phyloP scores from a whole-genome alignment of 2,888 invertebrate genomes.

The Apamea crenata region DNA sequence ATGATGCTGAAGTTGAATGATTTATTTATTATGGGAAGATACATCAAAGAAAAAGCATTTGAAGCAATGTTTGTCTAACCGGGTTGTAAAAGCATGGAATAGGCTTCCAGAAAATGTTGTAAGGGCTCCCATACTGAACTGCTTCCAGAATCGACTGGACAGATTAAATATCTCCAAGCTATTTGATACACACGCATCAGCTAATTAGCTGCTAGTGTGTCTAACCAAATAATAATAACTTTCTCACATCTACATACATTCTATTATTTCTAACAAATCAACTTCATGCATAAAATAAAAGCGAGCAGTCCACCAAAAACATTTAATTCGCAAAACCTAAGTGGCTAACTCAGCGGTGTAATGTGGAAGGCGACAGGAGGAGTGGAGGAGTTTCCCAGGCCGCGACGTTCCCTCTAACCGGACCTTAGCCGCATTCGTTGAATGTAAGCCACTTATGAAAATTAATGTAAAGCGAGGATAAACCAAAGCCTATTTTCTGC shows the following conservation, averaged over 20 bases:
- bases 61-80: neutral
- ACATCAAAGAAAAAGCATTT: neutral
- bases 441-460: constrained; percentile 89
- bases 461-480: constrained; percentile 89
- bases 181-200: neutral
- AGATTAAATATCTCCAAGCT: neutral
- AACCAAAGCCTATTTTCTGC: constrained; percentile 90
- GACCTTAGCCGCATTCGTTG: constrained; percentile 75
- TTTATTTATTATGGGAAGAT: neutral
- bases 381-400: constrained; percentile 44
- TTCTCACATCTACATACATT: neutral
- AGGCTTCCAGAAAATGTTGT: neutral
- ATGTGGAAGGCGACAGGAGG: constrained; percentile 34
- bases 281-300: constrained; percentile 8
- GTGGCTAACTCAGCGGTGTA: constrained; percentile 48
- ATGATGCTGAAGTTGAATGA: neutral
- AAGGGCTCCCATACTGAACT: neutral
- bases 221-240: neutral
- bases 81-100: neutral
- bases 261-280: neutral
- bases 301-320: constrained; percentile 26
- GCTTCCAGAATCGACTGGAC: neutral
- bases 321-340: constrained; percentile 45
- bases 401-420: constrained; percentile 65
- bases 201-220: neutral